phyloP scores from a whole-genome alignment of 2,113 vertebrate species.

The Pseudorectes ferrugineus region DNA sequence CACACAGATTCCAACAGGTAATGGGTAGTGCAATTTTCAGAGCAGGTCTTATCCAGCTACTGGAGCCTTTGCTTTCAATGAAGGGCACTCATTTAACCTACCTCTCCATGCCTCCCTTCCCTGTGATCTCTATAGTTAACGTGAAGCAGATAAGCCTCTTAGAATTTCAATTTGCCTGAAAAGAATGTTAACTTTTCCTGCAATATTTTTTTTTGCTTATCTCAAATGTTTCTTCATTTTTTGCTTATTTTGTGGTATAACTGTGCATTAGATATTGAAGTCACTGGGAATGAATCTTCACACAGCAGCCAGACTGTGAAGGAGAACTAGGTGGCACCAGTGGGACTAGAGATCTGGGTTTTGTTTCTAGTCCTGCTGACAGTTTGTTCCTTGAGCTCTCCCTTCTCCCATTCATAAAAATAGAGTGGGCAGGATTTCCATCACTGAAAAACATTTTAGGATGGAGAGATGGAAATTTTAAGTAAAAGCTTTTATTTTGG shows the following conservation, averaged over 20 bases:
- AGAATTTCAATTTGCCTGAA: neutral
- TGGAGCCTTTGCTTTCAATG: neutral
- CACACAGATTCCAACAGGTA: neutral
- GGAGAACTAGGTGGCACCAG: neutral
- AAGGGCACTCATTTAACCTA: neutral
- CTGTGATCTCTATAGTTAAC: neutral
- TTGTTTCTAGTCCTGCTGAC: neutral
- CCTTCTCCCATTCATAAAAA: neutral
- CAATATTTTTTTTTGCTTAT: accelerated
- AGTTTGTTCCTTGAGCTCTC: accelerated
- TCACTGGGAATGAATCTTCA: neutral
- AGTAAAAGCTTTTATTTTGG: neutral
- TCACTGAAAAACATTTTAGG: neutral
- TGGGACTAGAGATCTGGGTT: neutral
- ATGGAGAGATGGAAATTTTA: neutral
- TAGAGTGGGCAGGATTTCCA: neutral
- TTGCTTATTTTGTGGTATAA: neutral
- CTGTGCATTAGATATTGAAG: neutral
- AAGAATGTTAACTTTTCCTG: neutral
- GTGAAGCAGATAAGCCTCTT: neutral
- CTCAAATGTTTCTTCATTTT: neutral
- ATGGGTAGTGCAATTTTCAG: neutral
- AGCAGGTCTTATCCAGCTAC: neutral
- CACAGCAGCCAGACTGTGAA: neutral
- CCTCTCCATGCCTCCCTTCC: neutral